These are phyloP conservation scores for Epistrophella euchroma DNA, from an alignment of 2,888 invertebrate species.

Conservation along the genomic window DNA sequence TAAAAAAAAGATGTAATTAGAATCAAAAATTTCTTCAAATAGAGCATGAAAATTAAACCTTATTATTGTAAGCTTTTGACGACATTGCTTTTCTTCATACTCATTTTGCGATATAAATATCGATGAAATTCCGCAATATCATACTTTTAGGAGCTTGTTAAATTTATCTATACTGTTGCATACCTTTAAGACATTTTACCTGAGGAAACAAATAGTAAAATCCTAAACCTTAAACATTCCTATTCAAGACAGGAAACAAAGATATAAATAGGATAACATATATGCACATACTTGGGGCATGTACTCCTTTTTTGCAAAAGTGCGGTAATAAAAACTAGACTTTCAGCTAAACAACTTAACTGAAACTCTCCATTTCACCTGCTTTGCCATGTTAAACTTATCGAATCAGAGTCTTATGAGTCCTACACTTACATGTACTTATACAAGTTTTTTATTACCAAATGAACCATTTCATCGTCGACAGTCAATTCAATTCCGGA, in stretches of 20 bases:
- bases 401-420: neutral
- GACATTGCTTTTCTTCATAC: too few species aligned
- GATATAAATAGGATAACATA: slow-evolving; percentile 10
- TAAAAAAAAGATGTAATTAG: too few species aligned
- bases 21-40: too few species aligned
- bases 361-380: slow-evolving; percentile 13
- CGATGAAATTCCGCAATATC: neutral
- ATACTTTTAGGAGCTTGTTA: slow-evolving; percentile 18
- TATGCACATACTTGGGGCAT: neutral
- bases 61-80: too few species aligned
- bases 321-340: slow-evolving; percentile 7
- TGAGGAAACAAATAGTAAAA: neutral
- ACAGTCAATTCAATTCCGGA: slow-evolving; percentile 29
- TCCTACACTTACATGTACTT: neutral
- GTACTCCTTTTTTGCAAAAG: neutral
- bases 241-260: slow-evolving; percentile 19
- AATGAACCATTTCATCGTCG: slow-evolving; percentile 33
- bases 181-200: neutral
- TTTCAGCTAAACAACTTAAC: slow-evolving; percentile 25
- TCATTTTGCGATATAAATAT: too few species aligned
- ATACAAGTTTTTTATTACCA: slow-evolving; percentile 33
- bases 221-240: neutral
- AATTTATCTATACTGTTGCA: neutral
- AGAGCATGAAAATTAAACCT: too few species aligned
- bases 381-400: slow-evolving; percentile 16